These are phyloP conservation scores for Nicator chloris DNA, from an alignment of 2,113 vertebrate species.

Conservation along the genomic window DNA sequence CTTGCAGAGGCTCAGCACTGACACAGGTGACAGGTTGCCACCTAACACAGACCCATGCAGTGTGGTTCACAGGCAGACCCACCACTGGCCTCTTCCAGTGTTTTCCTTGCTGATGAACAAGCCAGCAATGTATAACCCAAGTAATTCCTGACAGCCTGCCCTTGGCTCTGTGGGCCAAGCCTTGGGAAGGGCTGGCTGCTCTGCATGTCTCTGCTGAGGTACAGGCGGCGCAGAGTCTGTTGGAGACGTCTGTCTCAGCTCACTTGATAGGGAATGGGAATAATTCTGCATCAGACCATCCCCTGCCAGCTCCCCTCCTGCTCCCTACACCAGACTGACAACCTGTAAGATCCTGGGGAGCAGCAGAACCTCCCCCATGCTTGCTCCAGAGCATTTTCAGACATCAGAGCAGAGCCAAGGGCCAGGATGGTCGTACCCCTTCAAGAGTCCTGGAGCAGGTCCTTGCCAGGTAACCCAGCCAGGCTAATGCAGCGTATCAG, in stretches of 20 bases:
- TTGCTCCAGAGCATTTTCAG: background rate
- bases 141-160: background rate
- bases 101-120: background rate
- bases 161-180: background rate
- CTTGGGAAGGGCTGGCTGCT: background rate
- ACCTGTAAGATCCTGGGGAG: background rate
- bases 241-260: background rate
- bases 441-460: background rate
- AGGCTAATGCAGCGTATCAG: fast-evolving
- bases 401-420: background rate
- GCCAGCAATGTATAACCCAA: background rate
- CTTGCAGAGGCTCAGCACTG: background rate
- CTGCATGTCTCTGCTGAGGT: background rate
- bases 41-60: background rate
- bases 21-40: background rate
- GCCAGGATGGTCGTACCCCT: background rate
- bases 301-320: background rate
- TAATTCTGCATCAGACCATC: background rate
- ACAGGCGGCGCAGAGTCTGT: background rate
- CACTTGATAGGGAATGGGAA: background rate
- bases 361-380: background rate
- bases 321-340: background rate
- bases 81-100: fast-evolving
- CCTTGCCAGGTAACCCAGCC: background rate
- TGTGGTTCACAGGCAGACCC: background rate